A percentile compares a stretch with the other conserved stretches of the same genome.
Evolutionary conservation across 1,140 invertebrate genomes (phyloP).

Genomic region (Panagrolaimus sp.): DNA sequence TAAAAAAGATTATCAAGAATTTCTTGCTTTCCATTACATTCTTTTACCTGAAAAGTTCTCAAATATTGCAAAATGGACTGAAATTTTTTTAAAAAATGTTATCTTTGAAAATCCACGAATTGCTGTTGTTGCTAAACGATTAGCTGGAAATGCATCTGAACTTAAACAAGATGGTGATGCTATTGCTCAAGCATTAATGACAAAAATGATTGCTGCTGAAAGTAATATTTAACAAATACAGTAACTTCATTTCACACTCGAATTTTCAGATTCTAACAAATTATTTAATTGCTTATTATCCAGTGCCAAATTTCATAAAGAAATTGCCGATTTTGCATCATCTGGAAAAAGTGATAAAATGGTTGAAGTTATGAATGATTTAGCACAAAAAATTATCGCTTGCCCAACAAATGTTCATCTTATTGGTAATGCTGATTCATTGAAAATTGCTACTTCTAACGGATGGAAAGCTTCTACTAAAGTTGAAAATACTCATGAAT

Average conservation of each 20-base stretch:
- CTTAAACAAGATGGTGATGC: constrained; percentile 5
- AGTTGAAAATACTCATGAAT: neutral
- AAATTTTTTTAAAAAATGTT: constrained; percentile 11
- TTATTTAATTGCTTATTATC: neutral
- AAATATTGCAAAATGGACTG: constrained; percentile 12
- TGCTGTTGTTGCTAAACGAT: neutral
- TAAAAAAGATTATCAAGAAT: constrained; percentile 7
- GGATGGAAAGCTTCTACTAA: neutral
- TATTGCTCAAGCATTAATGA: neutral
- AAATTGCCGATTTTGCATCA: neutral
- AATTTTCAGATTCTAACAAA: neutral
- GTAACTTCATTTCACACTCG: too few species aligned
- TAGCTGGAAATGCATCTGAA: neutral
- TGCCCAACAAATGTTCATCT: neutral
- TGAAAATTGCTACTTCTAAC: neutral
- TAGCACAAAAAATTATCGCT: neutral
- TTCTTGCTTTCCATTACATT: neutral
- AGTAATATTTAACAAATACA: too few species aligned
- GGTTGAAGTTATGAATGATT: neutral
- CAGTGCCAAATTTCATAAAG: neutral
- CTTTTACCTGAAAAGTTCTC: neutral
- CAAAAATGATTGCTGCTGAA: neutral
- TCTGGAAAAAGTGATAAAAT: neutral
- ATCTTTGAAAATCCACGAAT: neutral
- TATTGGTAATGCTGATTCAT: neutral